Base-by-base conservation (phyloP, 2,797 vertebrate genomes). In the Hydrophis major region DNA sequence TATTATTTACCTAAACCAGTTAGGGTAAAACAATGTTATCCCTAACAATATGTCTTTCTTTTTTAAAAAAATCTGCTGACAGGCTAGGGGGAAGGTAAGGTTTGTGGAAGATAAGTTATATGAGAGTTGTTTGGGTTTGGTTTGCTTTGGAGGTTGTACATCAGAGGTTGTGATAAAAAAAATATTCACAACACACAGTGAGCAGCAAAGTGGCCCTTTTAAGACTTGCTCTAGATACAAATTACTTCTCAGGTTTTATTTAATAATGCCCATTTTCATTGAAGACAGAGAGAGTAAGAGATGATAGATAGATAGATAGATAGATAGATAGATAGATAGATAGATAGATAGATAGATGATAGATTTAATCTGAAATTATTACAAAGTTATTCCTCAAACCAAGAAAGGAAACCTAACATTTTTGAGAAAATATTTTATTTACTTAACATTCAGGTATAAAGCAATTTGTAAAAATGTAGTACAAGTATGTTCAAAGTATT, bases 381-480 rank as follows among this genome's bases (percentile, higher is more conserved):
- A n/a, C 60, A 32, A n/a, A 59, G 3, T 6, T 18, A 55, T 60
- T 66, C 16, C 13, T 87, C 28, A 87, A 28, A 91, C 7, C 3
- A 66, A 42, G 5, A 93, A 53, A 92, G 91, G 69, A 66, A 20
- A 74, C 88, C 42, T 42, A 13, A 0, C 90, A 94, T 93, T 91
- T 87, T 89, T 88, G 91, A 94, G 88, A 93, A 20, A 90, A 5
- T 4, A 2, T 1, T 89, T 61, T 93, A 93, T 89, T 90, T 92
- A 61, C 87, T 89, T 92, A 16, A 59, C 10, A 32, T 32, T 25
- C 55, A 92, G 90, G 93, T 95, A 96, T 5, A 95, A 94, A 95
- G 87, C 74, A 92, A 1, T 86, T 22, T 42, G 91, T 53, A 53
- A 92, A 89, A 22, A 83, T 90, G n/a, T 20, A 6, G 90, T 60